Evolutionary conservation across 1,140 invertebrate genomes (phyloP).

Genomic region (Halyomorpha halys): DNA sequence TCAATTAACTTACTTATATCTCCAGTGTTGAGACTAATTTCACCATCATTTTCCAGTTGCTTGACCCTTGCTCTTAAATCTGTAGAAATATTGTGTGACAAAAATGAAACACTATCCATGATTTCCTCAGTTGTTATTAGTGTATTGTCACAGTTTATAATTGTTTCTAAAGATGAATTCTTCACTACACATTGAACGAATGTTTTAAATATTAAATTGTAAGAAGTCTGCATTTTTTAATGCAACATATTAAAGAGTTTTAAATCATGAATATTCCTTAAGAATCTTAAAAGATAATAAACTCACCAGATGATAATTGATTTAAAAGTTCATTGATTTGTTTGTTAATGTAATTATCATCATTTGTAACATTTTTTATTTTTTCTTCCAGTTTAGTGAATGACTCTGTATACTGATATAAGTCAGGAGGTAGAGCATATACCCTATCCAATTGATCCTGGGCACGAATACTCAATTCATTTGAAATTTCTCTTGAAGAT

Average conservation of each 20-base stretch:
- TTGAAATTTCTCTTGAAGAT: conserved; percentile 34
- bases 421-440: conserved; percentile 33
- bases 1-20: conserved; percentile 30
- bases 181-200: conserved; percentile 29
- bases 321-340: conserved; percentile 37
- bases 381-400: conserved; percentile 41
- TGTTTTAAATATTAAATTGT: not conserved
- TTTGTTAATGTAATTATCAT: conserved; percentile 43
- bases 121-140: conserved; percentile 31
- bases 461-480: conserved; percentile 23
- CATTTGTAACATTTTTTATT: conserved; percentile 42
- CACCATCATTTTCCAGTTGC: conserved; percentile 45
- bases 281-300: no score
- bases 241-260: no score
- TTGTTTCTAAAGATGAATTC: conserved; percentile 29
- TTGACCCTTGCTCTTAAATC: conserved; percentile 41
- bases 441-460: conserved; percentile 24
- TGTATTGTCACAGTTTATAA: conserved; percentile 22
- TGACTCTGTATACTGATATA: conserved; percentile 39
- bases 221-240: not conserved
- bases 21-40: conserved; percentile 35
- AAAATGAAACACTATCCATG: conserved; percentile 31
- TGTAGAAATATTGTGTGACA: conserved; percentile 29
- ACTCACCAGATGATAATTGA: not conserved
- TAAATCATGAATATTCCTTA: no score